Base-by-base conservation (phyloP, 2,113 vertebrate genomes). In the Neotoma lepida region DNA sequence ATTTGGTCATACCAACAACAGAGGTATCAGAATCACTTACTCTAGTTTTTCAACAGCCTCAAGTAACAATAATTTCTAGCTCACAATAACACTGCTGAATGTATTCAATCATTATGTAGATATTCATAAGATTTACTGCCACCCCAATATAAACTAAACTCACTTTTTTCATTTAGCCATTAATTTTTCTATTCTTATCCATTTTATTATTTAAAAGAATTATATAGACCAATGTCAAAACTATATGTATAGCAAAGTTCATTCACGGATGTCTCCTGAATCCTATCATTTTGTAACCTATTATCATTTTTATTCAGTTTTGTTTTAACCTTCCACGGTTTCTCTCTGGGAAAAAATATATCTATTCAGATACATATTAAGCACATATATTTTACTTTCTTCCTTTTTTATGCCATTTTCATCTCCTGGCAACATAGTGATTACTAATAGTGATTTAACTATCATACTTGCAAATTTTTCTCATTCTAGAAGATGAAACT, bases 31-130 rank as follows among this genome's bases (percentile, higher is more conserved):
- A 41, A 63, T 64, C 63, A 24, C 10, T 77, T 77, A 24, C 10
- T 77, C 1, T 9, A 18, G 4, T 14, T 56, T 56, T 77, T 64
- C 4, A 61, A 51, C 24, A 80, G 41, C 76, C 9, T 81, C 18
- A 86, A 97, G 71, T 56, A n/a, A 70, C 58, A 89, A 2, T 51
- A 93, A 58, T 76, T 93, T 51, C 28, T 64, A 77, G 35, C 70
- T 88, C 70, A 86, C 9, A 87, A 78, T 41, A 88, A 88, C 86
- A 89, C 26, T 35, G 54, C 0, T 87, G 13, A 93, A 64, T 56
- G n/a, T 44, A 94, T 39, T 93, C 86, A 81, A 77, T 46, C 91
- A 81, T 89, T 94, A 35, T 91, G 74, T 6, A 88, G 28, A 24
- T 56, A 20, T 93, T 93, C 33, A 78, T 81, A 76, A 39, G 35